phyloP scores from a whole-genome alignment of 2,113 vertebrate genomes.

The Cyphomyrus discorhynchus region DNA sequence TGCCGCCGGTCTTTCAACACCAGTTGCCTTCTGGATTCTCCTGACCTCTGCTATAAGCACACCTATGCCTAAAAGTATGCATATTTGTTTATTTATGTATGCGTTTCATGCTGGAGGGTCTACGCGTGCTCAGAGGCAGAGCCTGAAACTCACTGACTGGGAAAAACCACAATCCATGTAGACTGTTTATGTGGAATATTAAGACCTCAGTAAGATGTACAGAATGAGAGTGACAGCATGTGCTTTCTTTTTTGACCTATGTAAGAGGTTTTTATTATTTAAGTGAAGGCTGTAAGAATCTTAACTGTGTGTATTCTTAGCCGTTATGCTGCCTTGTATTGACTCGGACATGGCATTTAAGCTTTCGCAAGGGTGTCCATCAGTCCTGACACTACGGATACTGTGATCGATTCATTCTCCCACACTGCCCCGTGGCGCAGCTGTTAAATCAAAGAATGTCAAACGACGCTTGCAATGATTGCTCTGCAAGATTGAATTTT shows the following conservation, averaged over 20 bases:
- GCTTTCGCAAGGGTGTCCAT: neutral
- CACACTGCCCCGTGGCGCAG: neutral
- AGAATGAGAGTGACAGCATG: neutral
- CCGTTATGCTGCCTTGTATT: neutral
- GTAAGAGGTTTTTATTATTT: neutral
- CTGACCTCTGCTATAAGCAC: neutral
- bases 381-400: neutral
- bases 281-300: neutral
- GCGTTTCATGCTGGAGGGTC: neutral
- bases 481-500: neutral
- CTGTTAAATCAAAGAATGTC: neutral
- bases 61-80: neutral
- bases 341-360: neutral
- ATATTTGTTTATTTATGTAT: neutral
- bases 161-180: neutral
- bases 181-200: neutral
- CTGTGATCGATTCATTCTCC: no score
- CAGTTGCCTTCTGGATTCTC: neutral
- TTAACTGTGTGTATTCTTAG: neutral
- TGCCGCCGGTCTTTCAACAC: neutral
- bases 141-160: neutral
- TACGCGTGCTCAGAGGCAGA: neutral
- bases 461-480: neutral
- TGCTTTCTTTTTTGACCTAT: neutral
- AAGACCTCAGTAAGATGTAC: neutral